A percentile compares a stretch with the other conserved stretches of the same genome.
These are phyloP conservation scores for Bufotes viridis DNA, from an alignment of 2,797 vertebrate genomes.

Conservation along the genomic window DNA sequence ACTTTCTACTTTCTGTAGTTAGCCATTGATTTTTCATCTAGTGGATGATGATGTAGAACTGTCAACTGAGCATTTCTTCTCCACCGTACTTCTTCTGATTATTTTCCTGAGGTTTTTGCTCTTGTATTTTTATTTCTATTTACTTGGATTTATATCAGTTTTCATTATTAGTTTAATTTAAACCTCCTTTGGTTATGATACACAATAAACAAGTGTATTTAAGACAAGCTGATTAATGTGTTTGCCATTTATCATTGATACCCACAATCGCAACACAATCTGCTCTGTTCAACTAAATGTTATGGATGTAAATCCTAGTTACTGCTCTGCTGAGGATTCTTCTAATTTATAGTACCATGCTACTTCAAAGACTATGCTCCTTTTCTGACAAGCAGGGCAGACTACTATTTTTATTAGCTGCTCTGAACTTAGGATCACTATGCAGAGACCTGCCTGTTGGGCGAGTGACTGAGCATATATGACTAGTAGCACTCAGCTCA, in stretches of 20 bases:
- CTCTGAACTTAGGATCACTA: no score
- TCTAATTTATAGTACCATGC: no score
- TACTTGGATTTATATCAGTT: slow-evolving; percentile 22
- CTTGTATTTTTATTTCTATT: background rate
- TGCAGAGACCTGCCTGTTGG: no score
- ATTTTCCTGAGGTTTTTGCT: background rate
- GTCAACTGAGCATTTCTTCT: background rate
- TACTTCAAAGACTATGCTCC: no score
- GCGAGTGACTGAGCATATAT: no score
- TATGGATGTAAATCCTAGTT: slow-evolving; percentile 40
- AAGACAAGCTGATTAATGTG: slow-evolving; percentile 28
- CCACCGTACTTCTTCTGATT: background rate
- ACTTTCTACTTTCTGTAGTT: background rate
- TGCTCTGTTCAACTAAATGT: slow-evolving; percentile 35
- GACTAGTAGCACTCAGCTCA: no score
- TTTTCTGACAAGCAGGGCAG: no score
- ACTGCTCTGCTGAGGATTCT: slow-evolving; percentile 21
- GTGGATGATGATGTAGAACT: background rate
- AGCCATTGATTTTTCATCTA: background rate
- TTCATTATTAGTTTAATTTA: slow-evolving; percentile 37
- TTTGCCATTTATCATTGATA: slow-evolving; percentile 36
- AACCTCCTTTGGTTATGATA: background rate
- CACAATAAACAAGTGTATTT: slow-evolving; percentile 28
- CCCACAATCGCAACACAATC: slow-evolving; percentile 29
- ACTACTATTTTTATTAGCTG: no score